phyloP scores from a whole-genome alignment of 2,113 vertebrate species.

The Nothocercus julius region DNA sequence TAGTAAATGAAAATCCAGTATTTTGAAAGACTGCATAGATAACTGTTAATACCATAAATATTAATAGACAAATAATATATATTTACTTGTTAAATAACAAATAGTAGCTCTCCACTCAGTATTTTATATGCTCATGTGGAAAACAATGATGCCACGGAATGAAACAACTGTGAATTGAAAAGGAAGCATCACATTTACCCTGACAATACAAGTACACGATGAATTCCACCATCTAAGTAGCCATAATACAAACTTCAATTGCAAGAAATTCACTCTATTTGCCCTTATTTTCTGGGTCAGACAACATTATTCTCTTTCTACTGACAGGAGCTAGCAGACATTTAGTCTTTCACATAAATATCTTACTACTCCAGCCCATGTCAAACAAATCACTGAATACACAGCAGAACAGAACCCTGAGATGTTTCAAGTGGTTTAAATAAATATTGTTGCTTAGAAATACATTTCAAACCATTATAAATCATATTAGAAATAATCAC shows the following conservation, averaged over 20 bases:
- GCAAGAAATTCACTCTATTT: neutral
- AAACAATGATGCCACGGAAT: neutral
- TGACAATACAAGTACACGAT: neutral
- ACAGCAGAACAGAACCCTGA: neutral
- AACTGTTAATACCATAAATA: neutral
- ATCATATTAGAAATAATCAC: slow-evolving; percentile 13
- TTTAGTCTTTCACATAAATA: neutral
- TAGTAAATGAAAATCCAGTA: neutral
- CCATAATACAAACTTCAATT: neutral
- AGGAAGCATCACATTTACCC: neutral
- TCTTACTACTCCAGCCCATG: neutral
- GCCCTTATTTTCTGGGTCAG: neutral
- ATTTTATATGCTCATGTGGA: neutral
- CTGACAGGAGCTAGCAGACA: neutral
- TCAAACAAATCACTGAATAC: neutral
- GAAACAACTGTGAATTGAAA: neutral
- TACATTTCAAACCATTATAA: neutral
- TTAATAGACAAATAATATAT: neutral
- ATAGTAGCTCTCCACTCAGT: neutral
- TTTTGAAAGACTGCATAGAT: neutral
- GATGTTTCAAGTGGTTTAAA: neutral
- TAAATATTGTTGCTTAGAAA: neutral
- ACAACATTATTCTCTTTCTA: neutral
- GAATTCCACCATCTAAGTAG: neutral
- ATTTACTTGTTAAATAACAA: neutral